Conservation (phyloP, 2,113 vertebrate species). For the Turnix velox region DNA sequence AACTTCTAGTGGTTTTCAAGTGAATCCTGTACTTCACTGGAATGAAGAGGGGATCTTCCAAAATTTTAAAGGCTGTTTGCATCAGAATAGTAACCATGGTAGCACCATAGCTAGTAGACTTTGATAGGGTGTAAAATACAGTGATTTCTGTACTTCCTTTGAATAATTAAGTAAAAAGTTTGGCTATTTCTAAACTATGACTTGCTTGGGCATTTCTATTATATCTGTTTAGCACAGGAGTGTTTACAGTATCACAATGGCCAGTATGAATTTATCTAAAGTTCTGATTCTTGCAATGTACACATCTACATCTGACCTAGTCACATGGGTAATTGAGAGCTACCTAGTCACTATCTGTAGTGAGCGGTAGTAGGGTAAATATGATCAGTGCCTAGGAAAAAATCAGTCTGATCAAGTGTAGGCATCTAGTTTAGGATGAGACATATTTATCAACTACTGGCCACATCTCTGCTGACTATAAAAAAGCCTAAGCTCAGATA, state of each 20-base stretch:
- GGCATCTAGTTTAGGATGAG: background rate
- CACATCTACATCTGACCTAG: background rate
- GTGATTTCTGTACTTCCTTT: background rate
- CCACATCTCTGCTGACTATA: background rate
- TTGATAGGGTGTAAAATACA: background rate
- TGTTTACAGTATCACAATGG: background rate
- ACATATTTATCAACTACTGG: background rate
- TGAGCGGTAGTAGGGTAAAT: background rate
- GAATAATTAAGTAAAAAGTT: background rate
- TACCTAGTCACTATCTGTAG: background rate
- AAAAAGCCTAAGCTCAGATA: background rate
- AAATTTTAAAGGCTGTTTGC: background rate
- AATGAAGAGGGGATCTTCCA: background rate
- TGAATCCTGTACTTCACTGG: background rate
- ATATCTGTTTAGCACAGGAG: accelerated
- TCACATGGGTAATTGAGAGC: background rate
- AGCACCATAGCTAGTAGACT: background rate
- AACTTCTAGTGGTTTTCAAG: background rate
- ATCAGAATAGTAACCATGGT: background rate
- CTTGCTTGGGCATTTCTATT: background rate
- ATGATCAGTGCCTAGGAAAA: background rate
- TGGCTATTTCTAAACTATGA: background rate
- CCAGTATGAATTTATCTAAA: background rate
- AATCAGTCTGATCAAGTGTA: background rate
- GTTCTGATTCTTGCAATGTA: background rate